A percentile compares a stretch with the other conserved stretches of the same genome.
phyloP scores from a whole-genome alignment of 1,140 invertebrate genomes.

The Drosophila insularis region DNA sequence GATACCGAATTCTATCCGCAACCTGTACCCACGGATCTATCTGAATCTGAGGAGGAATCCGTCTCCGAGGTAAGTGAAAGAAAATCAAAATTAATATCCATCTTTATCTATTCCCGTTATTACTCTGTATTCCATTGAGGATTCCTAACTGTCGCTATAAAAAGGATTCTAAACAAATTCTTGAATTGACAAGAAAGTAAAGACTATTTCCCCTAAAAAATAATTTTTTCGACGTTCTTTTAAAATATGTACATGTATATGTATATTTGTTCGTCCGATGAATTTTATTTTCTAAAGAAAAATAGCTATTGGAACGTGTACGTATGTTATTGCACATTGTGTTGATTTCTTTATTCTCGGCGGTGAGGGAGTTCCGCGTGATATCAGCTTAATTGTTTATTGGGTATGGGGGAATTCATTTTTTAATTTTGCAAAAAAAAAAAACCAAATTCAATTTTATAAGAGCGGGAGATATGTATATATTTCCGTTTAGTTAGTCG shows the following conservation, averaged over 20 bases:
- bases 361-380: neutral
- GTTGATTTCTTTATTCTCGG: neutral
- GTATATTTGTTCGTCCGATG: no score
- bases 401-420: neutral
- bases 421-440: neutral
- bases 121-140: neutral
- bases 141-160: no score
- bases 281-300: no score
- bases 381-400: neutral
- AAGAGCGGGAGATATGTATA: neutral
- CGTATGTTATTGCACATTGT: neutral
- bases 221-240: no score
- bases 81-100: neutral
- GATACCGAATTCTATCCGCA: conserved; percentile 87
- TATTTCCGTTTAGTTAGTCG: conserved; percentile 34
- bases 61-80: conserved; percentile 91
- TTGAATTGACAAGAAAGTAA: no score
- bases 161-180: no score
- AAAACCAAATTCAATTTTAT: neutral
- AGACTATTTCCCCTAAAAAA: no score
- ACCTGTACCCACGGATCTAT: conserved; percentile 92
- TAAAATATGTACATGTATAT: no score
- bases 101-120: neutral
- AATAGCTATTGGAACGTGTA: no score
- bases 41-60: conserved; percentile 95